phyloP scores from a whole-genome alignment of 2,113 vertebrate genomes.

The Tursiops truncatus region DNA sequence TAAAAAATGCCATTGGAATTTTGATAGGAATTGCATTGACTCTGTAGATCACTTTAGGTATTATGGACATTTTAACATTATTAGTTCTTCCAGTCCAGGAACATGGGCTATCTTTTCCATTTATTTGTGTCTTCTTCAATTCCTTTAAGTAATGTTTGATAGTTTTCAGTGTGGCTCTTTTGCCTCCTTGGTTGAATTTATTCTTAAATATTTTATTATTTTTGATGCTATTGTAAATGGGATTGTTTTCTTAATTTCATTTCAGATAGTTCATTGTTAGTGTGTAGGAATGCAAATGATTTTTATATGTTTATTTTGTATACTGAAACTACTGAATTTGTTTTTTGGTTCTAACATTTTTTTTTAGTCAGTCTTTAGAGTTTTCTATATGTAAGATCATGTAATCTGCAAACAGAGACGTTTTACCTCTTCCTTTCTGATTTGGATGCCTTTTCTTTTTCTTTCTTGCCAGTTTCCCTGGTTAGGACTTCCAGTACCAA shows the following conservation, averaged over 20 bases:
- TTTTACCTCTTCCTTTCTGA: too few species aligned
- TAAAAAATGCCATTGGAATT: background rate
- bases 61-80: background rate
- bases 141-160: background rate
- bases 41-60: background rate
- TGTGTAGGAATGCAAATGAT: background rate
- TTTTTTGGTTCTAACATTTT: too few species aligned
- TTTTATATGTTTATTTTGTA: too few species aligned
- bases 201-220: background rate
- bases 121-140: background rate
- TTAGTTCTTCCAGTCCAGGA: background rate
- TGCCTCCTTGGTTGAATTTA: background rate
- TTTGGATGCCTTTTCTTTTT: too few species aligned
- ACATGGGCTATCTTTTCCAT: background rate
- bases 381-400: too few species aligned
- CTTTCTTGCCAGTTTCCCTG: too few species aligned
- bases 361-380: too few species aligned
- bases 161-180: background rate
- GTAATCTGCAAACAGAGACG: too few species aligned
- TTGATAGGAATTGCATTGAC: background rate
- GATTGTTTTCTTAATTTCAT: background rate
- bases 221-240: background rate
- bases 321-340: too few species aligned
- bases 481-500: too few species aligned
- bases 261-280: background rate